Percentiles rank a stretch among this genome's conserved stretches.
Evolutionary conservation across 2,888 invertebrate genomes (phyloP).

Genomic region (Sussaba pulchella): DNA sequence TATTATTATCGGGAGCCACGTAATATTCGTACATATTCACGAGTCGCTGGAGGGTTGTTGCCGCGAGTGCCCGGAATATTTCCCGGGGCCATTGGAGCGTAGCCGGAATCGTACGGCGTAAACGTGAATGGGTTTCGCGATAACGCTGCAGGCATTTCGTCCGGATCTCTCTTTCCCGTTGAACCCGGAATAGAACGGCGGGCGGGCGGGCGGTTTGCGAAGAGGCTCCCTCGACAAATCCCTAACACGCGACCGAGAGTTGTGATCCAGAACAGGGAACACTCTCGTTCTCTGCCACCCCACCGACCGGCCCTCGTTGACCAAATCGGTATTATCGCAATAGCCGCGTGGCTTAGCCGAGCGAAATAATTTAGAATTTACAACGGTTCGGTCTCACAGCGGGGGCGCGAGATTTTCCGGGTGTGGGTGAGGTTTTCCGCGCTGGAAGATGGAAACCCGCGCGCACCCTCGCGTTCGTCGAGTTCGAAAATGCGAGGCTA

Average conservation of each 20-base stretch:
- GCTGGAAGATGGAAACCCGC: constrained; percentile 9
- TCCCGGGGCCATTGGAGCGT: constrained; percentile 35
- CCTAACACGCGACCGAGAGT: constrained; percentile 27
- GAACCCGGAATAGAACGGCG: not conserved
- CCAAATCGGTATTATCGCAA: constrained; percentile 46
- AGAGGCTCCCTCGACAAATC: constrained; percentile 25
- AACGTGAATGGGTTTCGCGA: constrained; percentile 42
- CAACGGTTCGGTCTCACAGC: constrained; percentile 20
- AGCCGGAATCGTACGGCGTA: constrained; percentile 28
- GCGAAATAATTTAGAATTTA: constrained; percentile 55
- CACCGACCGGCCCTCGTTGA: constrained; percentile 23
- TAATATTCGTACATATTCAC: no score
- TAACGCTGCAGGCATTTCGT: constrained; percentile 42
- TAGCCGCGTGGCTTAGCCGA: constrained; percentile 35
- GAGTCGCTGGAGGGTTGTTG: no score
- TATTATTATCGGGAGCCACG: no score
- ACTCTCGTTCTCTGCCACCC: constrained; percentile 33
- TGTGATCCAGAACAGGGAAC: constrained; percentile 38
- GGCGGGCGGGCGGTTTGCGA: constrained; percentile 2
- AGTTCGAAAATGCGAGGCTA: constrained; percentile 12
- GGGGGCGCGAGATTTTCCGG: constrained; percentile 28
- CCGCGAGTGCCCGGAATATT: constrained; percentile 27
- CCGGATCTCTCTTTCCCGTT: constrained; percentile 14
- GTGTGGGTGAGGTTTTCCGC: not conserved
- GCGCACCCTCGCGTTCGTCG: not conserved